Evolutionary conservation across 2,888 invertebrate genomes (phyloP).

Genomic region (Peribatodes rhomboidaria): DNA sequence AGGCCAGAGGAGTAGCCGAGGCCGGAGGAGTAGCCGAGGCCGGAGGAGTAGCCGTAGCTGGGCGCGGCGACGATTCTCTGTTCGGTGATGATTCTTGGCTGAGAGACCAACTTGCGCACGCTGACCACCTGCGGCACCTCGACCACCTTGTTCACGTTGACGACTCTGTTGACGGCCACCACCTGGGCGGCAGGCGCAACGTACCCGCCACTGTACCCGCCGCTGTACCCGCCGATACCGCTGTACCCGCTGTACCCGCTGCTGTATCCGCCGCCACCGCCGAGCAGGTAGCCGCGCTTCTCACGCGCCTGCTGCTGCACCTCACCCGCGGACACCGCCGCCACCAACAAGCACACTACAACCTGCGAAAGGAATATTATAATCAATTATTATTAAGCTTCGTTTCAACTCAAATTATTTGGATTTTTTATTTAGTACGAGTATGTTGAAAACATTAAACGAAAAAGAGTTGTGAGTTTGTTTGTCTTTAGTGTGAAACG

Average conservation of each 20-base stretch:
- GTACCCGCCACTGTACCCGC: slow-evolving; percentile 42
- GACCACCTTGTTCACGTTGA: slow-evolving; percentile 58
- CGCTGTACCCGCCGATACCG: slow-evolving; percentile 41
- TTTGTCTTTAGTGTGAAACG: too few relatives aligned
- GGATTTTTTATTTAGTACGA: too few relatives aligned
- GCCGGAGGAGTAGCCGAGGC: slow-evolving; percentile 20
- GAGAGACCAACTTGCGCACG: slow-evolving; percentile 48
- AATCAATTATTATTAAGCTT: neutral
- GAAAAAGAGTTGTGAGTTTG: too few relatives aligned
- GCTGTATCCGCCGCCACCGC: slow-evolving; percentile 35
- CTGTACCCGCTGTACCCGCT: slow-evolving; percentile 44
- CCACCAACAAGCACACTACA: neutral
- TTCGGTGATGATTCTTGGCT: slow-evolving; percentile 43
- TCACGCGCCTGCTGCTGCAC: neutral
- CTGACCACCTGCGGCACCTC: slow-evolving; percentile 54
- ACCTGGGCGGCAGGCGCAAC: slow-evolving; percentile 51
- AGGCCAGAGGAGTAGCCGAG: slow-evolving; percentile 42
- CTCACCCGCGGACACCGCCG: slow-evolving; percentile 7
- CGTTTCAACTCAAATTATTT: too few relatives aligned
- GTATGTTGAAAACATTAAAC: too few relatives aligned
- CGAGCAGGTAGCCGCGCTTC: slow-evolving; percentile 20
- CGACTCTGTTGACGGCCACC: slow-evolving; percentile 55
- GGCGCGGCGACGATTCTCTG: slow-evolving; percentile 38
- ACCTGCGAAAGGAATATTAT: neutral
- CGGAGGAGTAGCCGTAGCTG: slow-evolving; percentile 17